These are phyloP conservation scores for Heloderma charlesbogerti DNA, from an alignment of 2,113 vertebrate species.

Conservation along the genomic window DNA sequence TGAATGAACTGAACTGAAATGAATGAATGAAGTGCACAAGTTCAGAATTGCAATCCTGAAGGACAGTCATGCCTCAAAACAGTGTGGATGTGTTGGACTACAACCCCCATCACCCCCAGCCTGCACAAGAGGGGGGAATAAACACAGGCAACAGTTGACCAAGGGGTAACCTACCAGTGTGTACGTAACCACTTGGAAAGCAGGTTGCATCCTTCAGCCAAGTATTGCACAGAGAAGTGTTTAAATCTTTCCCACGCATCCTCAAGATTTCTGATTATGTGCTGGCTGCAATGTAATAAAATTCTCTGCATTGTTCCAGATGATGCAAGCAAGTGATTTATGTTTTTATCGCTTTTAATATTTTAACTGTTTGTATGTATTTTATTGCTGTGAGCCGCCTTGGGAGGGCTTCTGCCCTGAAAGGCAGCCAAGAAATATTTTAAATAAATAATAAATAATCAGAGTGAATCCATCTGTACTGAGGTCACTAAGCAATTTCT, in stretches of 20 bases:
- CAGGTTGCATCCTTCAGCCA: neutral
- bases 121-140: neutral
- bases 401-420: no score
- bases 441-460: no score
- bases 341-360: no score
- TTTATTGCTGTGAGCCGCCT: no score
- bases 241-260: no score
- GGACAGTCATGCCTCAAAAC: neutral
- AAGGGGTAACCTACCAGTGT: neutral
- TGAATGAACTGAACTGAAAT: no score
- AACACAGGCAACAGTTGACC: neutral
- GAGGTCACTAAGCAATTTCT: neutral
- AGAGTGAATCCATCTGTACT: neutral
- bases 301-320: neutral
- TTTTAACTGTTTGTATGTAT: no score
- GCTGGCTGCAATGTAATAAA: neutral
- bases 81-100: no score
- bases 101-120: no score
- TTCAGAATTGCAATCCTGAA: neutral
- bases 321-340: neutral
- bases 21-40: neutral
- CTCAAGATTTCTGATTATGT: neutral
- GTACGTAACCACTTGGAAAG: neutral
- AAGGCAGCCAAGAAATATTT: no score
- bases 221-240: neutral